Base-by-base conservation (phyloP, 2,797 vertebrate species). In the Gymnodraco acuticeps region DNA sequence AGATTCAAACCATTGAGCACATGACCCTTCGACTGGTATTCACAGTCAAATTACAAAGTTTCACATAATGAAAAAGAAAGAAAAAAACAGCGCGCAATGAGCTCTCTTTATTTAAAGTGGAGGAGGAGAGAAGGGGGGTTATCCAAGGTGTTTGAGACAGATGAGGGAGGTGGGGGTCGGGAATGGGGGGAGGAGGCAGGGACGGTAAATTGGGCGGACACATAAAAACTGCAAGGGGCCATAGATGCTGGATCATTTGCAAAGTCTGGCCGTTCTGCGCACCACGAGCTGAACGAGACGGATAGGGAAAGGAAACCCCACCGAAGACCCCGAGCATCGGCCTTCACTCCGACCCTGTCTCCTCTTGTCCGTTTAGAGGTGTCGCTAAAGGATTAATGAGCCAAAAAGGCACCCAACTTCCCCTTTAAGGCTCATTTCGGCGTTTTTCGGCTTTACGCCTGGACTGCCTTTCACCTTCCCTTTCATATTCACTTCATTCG, bases 161-260 rank as follows among this genome's bases (percentile, higher is more conserved):
- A 84, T 81, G 87, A 87, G 77, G 71, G 82, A 87, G 87, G 85
- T 73, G 88, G 91, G 81, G 84, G 87, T 75, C 63, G 65, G 66
- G 65, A 85, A 61, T 27, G 69, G 50, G 71, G 73, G 87, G 90
- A 90, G 90, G 85, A 91, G 93, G 93, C 88, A 85, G 65, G 75
- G 78, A 87, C 87, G 85, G 89, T 88, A 87, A 92, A 93, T 91
- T 92, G 94, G 95, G 95, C 94, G 95, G 93, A 94, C 92, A 89
- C 94, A 95, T 95, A 95, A 95, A 95, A 95, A 93, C 90, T 91
- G 91, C 91, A 77, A 84, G 87, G 84, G 90, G 83, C 88, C 86
- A 78, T 87, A 90, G 92, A 94, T 94, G 93, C 91, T 91, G 82
- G 92, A 93, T 93, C 94, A 95, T 93, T 91, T 89, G 88, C 84